Percentiles rank a stretch among this genome's conserved stretches.
phyloP scores from a whole-genome alignment of 2,797 vertebrate genomes.

The Sebastes minor region DNA sequence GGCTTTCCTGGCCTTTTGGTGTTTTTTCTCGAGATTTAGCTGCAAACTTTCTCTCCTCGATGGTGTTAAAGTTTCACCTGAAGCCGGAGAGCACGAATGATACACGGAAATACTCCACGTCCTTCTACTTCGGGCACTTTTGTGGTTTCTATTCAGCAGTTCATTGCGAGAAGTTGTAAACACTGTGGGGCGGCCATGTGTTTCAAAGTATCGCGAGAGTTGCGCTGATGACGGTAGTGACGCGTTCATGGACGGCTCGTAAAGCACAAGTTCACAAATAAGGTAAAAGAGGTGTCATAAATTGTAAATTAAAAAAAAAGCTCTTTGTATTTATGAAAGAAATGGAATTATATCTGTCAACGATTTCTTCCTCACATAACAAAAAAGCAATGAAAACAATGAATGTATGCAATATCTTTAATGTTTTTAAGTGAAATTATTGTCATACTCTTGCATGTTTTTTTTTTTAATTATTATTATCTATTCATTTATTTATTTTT shows the following conservation, averaged over 20 bases:
- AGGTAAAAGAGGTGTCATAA: too few relatives aligned
- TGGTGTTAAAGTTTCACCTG: background rate
- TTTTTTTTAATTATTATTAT: too few relatives aligned
- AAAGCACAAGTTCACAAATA: background rate
- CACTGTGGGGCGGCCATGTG: conserved; percentile 72
- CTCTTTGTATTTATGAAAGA: too few relatives aligned
- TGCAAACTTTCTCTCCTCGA: background rate
- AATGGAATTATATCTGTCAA: too few relatives aligned
- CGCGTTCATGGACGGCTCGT: rapidly evolving
- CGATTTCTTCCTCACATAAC: too few relatives aligned
- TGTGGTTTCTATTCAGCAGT: conserved; percentile 18
- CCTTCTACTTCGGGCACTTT: background rate
- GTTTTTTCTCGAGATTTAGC: background rate
- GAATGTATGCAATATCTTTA: too few relatives aligned
- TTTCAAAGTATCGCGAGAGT: conserved; percentile 73
- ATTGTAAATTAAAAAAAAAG: too few relatives aligned
- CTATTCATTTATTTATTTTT: too few relatives aligned
- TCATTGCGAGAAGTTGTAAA: conserved; percentile 67
- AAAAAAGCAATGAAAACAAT: too few relatives aligned
- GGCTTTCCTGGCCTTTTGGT: conserved; percentile 29
- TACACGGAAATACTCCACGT: background rate
- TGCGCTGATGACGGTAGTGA: rapidly evolving
- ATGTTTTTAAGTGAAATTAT: too few relatives aligned
- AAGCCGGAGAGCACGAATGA: background rate
- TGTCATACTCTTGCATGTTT: too few relatives aligned